A percentile compares a stretch with the other conserved stretches of the same genome.
Evolutionary conservation across 2,113 vertebrate species (phyloP).

Genomic region (Zapornia atra): DNA sequence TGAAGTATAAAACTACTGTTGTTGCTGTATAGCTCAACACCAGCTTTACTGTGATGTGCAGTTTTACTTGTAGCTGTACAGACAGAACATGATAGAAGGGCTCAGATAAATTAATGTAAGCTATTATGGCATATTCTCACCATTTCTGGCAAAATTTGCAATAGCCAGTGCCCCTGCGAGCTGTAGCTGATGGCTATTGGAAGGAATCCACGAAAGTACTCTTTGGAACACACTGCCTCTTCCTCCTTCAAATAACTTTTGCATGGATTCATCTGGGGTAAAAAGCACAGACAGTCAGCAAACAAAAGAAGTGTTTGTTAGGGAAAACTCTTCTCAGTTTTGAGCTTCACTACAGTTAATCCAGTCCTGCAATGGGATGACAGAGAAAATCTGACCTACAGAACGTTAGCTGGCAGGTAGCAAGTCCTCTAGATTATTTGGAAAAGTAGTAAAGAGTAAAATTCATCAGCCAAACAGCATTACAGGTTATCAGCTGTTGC

Average conservation of each 20-base stretch:
- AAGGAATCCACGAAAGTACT: conserved; percentile 95
- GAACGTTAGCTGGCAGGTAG: neutral
- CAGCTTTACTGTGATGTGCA: neutral
- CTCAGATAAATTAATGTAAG: neutral
- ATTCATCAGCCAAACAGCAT: neutral
- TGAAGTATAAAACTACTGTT: neutral
- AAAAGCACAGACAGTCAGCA: conserved; percentile 37
- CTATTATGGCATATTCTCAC: conserved; percentile 72
- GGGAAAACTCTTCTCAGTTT: neutral
- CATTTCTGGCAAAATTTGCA: conserved; percentile 97
- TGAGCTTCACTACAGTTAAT: neutral
- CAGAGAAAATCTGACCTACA: neutral
- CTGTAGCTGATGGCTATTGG: conserved; percentile 95
- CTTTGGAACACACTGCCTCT: conserved; percentile 95
- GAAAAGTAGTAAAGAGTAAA: neutral
- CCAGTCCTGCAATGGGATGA: neutral
- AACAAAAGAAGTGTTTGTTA: neutral
- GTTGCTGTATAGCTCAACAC: neutral
- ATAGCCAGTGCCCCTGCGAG: conserved; percentile 96
- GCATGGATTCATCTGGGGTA: conserved; percentile 94
- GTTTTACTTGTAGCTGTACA: neutral
- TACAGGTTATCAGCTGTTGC: neutral
- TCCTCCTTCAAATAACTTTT: conserved; percentile 96
- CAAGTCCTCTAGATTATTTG: neutral
- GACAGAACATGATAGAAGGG: neutral